phyloP scores from a whole-genome alignment of 2,888 invertebrate species.

The Laothoe populi region DNA sequence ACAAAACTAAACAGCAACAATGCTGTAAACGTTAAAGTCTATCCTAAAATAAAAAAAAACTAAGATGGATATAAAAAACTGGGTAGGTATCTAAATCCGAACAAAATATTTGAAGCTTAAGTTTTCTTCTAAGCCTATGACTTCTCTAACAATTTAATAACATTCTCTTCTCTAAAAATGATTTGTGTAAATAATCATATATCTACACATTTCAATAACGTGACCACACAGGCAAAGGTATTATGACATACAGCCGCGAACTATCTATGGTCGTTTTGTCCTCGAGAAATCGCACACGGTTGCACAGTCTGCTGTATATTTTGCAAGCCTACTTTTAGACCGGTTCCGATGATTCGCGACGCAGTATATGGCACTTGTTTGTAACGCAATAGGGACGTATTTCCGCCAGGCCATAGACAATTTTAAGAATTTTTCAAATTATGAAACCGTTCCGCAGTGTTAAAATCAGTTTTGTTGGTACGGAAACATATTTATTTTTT shows the following conservation, averaged over 20 bases:
- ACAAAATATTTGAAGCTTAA: background rate
- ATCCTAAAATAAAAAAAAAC: no score
- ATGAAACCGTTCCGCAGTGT: conserved; percentile 15
- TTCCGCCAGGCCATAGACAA: conserved; percentile 27
- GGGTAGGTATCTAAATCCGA: background rate
- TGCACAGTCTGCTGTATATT: conserved; percentile 55
- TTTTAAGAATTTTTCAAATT: conserved; percentile 31
- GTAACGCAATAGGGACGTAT: conserved; percentile 34
- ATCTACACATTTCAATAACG: background rate
- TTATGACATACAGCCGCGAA: conserved; percentile 37
- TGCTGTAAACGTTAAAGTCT: no score
- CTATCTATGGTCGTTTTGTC: conserved; percentile 37
- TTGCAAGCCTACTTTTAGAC: conserved; percentile 77
- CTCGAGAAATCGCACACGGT: conserved; percentile 41
- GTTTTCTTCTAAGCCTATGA: background rate
- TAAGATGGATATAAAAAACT: no score
- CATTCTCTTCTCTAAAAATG: background rate
- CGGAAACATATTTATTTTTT: background rate
- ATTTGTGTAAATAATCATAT: background rate
- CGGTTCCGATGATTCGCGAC: conserved; percentile 70
- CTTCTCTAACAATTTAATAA: no score
- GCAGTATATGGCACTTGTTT: conserved; percentile 42
- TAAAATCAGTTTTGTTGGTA: background rate
- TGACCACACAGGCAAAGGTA: conserved; percentile 31
- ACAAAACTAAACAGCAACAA: no score